Conservation (phyloP, 92 coral and sea anemone genomes). For the Epizoanthus rinbou region DNA sequence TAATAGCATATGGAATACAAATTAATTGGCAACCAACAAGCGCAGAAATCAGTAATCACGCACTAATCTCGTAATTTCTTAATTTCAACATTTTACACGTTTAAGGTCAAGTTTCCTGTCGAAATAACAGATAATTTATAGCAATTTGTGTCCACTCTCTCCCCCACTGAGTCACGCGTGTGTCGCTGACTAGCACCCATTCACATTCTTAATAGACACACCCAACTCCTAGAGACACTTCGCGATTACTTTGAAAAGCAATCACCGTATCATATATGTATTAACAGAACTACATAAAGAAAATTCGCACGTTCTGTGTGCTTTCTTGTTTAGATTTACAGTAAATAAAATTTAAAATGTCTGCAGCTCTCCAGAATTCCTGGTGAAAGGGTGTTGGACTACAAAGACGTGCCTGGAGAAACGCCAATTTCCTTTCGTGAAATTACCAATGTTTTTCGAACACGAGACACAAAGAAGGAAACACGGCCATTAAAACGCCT, state of each 20-base stretch:
- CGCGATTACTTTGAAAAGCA: not conserved
- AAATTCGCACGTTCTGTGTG: not conserved
- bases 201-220: constrained; percentile 26
- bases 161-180: constrained; percentile 15
- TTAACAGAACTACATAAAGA: not conserved
- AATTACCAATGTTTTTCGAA: not conserved
- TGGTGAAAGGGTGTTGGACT: not conserved
- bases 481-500: not conserved
- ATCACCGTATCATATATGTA: not conserved
- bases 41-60: not conserved
- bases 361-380: not conserved
- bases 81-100: not conserved
- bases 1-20: not conserved
- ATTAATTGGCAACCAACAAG: not conserved
- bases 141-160: not conserved
- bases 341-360: not conserved
- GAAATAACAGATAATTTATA: constrained; percentile 7
- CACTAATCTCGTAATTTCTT: constrained; percentile 4
- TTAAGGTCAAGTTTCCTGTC: constrained; percentile 11
- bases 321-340: not conserved
- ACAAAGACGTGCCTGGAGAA: too few species aligned
- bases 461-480: too few species aligned
- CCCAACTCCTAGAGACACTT: not conserved
- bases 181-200: constrained; percentile 1
- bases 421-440: not conserved